Base-by-base conservation (phyloP, 2,888 invertebrate genomes). In the Halocaridina rubra region DNA sequence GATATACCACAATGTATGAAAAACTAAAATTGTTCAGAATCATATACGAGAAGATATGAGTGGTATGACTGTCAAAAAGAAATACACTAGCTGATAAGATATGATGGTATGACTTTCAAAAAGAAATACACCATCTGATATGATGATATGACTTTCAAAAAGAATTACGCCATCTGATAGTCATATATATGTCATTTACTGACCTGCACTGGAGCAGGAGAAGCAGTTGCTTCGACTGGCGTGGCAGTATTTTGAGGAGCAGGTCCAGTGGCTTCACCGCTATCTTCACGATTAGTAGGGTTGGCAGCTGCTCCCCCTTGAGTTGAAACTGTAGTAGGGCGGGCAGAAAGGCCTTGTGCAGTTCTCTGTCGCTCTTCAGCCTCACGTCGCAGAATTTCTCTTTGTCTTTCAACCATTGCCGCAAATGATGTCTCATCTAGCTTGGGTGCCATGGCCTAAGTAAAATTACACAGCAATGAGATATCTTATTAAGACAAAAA, bases 361-460 rank as follows among this genome's bases (percentile, higher is more conserved):
- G 74, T 57, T 5, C 86, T 76, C 61, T 88, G 88, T 4, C 88
- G 46, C 89, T 94, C 94, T 88, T 93, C 92, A 80, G 93, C 92
- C 89, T 94, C 94, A 72, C 95, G 94, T 57, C 94, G 93, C 91
- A 96, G 92, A 89, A 95, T 92, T 86, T 97, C 97, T 89, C 95
- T 93, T 89, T 97, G 96, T 0, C 95, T 93, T 89, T 96, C 96
- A 16, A 98, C 96, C 96, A 98, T 95, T 88, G 95, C 94, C 88
- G 94, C 94, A 91, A 98, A 98, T 61, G 96, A 95, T 0, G 97
- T 97, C n/a, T 98, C 97, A 90, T 97, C 97, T 1, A 97, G 72
- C 69, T 88, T 88, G 8, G 88, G 84, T 8, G 87, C 85, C 32
- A 57, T 84, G 19, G 80, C 72, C 69, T 71, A 71, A 0, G n/a